phyloP scores from a whole-genome alignment of 2,113 vertebrate genomes.

The Pseudonaja textilis region DNA sequence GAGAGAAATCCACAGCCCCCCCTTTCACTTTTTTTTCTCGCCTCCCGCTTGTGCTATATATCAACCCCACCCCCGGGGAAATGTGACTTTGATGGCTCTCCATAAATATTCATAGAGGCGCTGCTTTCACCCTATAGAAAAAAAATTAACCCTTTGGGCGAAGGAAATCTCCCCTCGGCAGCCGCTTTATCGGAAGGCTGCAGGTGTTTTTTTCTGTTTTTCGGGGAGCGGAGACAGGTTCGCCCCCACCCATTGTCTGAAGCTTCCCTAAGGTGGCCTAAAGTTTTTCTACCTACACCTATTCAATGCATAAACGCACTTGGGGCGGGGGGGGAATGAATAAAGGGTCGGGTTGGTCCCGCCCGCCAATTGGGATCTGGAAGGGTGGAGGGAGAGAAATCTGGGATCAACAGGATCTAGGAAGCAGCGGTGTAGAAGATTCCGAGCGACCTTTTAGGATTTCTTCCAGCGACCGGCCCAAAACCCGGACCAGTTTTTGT shows the following conservation, averaged over 20 bases:
- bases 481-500: not conserved
- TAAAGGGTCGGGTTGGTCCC: not conserved
- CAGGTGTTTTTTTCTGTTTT: not conserved
- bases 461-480: not conserved
- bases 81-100: not conserved
- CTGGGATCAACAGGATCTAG: not conserved
- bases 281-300: not conserved
- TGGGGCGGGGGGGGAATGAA: no score
- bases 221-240: no score
- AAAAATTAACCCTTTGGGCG: not conserved
- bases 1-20: no score
- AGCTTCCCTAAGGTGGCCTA: not conserved
- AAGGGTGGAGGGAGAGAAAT: not conserved
- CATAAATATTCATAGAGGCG: not conserved
- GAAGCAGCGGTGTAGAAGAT: not conserved
- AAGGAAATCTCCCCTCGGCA: not conserved
- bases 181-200: not conserved
- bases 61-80: not conserved
- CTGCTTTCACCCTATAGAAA: not conserved
- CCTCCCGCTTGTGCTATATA: not conserved
- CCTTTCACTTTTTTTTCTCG: not conserved
- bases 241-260: not conserved
- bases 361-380: not conserved
- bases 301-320: not conserved
- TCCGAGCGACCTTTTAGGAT: not conserved